A percentile compares a stretch with the other conserved stretches of the same genome.
These are phyloP conservation scores for Turnix velox DNA, from an alignment of 2,113 vertebrate species.

Conservation along the genomic window DNA sequence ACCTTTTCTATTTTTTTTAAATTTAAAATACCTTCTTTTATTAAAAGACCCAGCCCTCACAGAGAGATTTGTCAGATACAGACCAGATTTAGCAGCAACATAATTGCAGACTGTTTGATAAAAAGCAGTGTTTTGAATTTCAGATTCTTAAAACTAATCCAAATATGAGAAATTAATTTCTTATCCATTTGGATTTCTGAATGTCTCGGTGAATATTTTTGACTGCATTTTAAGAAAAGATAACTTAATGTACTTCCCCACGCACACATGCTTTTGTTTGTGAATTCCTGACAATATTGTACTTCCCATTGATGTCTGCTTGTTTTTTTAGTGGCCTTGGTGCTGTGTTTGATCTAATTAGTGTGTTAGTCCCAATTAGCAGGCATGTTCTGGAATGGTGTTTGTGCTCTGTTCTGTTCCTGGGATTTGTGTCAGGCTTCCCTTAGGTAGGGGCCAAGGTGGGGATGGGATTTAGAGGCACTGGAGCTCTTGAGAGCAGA, in stretches of 20 bases:
- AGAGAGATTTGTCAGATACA: background rate
- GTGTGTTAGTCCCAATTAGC: background rate
- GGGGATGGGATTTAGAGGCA: accelerated
- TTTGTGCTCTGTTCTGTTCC: background rate
- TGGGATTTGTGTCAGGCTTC: background rate
- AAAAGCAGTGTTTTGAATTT: background rate
- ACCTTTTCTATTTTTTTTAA: background rate
- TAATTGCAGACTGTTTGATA: background rate
- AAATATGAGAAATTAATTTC: background rate
- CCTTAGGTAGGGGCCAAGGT: accelerated
- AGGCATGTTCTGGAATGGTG: background rate
- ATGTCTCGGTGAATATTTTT: background rate
- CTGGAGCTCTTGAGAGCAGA: accelerated
- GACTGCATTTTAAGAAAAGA: background rate
- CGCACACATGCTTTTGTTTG: background rate
- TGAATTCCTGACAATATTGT: background rate
- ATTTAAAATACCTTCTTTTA: background rate
- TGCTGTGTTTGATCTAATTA: background rate
- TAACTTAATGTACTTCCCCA: background rate
- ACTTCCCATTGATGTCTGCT: background rate
- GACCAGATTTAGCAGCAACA: background rate
- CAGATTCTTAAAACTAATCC: background rate
- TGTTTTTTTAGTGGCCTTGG: background rate
- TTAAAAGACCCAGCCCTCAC: background rate
- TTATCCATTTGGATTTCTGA: background rate